Percentiles rank a stretch among this genome's conserved stretches.
Conservation (phyloP, 2,797 vertebrate species). For the Micrastur ruficollis region DNA sequence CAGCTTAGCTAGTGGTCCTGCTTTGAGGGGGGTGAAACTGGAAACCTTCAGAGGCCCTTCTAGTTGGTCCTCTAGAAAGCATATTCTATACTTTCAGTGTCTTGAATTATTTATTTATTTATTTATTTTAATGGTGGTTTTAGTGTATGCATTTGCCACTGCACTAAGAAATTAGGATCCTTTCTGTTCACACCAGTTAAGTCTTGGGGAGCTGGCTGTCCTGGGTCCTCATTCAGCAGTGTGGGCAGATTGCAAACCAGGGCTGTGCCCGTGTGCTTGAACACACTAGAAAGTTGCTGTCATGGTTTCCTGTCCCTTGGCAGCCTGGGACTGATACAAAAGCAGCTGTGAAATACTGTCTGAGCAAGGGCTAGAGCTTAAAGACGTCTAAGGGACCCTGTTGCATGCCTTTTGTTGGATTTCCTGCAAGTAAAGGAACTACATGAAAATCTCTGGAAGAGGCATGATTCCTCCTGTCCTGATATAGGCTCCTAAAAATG, state of each 20-base stretch:
- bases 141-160: neutral
- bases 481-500: neutral
- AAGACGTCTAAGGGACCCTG: neutral
- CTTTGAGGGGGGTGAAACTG: neutral
- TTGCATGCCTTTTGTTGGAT: neutral
- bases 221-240: neutral
- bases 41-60: neutral
- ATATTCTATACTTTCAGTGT: neutral
- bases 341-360: neutral
- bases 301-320: neutral
- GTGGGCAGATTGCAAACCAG: neutral
- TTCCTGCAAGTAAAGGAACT: neutral
- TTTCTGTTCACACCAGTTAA: neutral
- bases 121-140: fast-evolving
- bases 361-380: neutral
- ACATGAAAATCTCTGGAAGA: neutral
- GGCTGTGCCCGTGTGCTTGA: neutral
- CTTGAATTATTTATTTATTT: neutral
- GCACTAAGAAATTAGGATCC: neutral
- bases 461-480: neutral
- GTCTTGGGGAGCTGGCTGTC: neutral
- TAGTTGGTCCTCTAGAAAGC: neutral
- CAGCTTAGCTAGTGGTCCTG: neutral
- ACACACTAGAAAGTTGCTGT: neutral
- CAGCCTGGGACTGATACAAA: neutral